Evolutionary conservation across 2,113 vertebrate species (phyloP), one percentile per base, ranked within the genome.

Genomic region (Promerops cafer): DNA sequence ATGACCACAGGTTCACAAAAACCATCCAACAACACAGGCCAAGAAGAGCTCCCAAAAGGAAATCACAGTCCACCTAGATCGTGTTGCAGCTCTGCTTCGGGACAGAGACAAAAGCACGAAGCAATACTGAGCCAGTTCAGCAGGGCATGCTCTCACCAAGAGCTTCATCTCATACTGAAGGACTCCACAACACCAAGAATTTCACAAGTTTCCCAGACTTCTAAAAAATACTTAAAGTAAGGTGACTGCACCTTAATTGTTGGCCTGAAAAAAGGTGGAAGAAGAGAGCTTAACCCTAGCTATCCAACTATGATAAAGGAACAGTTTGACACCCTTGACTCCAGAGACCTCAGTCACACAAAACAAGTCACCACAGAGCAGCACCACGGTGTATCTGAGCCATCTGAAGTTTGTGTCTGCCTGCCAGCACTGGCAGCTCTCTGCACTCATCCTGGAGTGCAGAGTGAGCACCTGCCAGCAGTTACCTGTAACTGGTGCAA

Each of bases 241-340:
- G 16, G 17, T 28, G 84, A 90, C 45, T 24, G 31, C 40, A 74
- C n/a, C 17, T 39, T 19, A 39, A 35, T 11, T 70, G 72, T 40
- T 64, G 57, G 84, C 53, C 47, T 69, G 57, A 82, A 76, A 69
- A 87, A 80, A 84, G 39, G 63, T 11, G 24, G 37, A 90, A 88
- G 59, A 78, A 60, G 47, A 71, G 37, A 94, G n/a, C 44, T 92
- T 65, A 61, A 31, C 42, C 64, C 30, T 54, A 64, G 53, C 49
- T 64, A 40, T 56, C 56, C 17, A 56, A 17, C 68, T 64, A 14
- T 1, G 7, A 92, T 19, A 83, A 90, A 83, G 82, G 52, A 93
- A 91, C 27, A 74, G 84, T 80, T 27, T 77, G 79, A 89, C 47
- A 94, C 37, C 66, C 66, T 82, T 90, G 94, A 92, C 80, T 81